Evolutionary conservation across 2,113 vertebrate genomes (phyloP).

Genomic region (Bubalus kerabau): DNA sequence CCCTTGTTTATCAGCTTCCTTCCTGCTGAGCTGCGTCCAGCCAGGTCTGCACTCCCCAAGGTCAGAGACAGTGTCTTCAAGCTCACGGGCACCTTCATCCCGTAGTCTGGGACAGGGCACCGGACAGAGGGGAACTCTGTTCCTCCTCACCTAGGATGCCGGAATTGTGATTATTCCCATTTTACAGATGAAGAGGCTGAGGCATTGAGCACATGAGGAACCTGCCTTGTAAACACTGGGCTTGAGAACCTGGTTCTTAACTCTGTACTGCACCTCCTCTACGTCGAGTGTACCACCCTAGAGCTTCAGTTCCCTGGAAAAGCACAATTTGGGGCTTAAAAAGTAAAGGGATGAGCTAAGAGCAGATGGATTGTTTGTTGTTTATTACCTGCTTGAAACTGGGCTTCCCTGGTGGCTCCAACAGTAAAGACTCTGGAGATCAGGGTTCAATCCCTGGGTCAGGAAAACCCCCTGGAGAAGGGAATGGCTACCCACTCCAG

Average conservation of each 20-base stretch:
- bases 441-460: background rate
- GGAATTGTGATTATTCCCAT: background rate
- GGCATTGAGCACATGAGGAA: background rate
- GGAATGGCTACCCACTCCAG: background rate
- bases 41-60: background rate
- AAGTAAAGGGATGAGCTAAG: background rate
- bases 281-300: background rate
- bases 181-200: background rate
- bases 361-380: conserved; percentile 28
- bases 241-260: background rate
- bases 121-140: background rate
- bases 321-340: background rate
- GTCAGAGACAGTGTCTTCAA: background rate
- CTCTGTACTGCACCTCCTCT: background rate
- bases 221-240: background rate
- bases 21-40: background rate
- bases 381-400: conserved; percentile 44
- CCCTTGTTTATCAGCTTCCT: background rate
- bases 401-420: background rate
- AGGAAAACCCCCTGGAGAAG: background rate
- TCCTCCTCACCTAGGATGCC: background rate
- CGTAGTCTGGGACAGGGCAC: background rate
- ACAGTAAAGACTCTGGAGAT: background rate
- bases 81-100: background rate
- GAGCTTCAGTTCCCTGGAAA: background rate